Percentiles rank a stretch among this genome's conserved stretches.
Conservation (phyloP, 2,113 vertebrate genomes). For the Penelope pileata region DNA sequence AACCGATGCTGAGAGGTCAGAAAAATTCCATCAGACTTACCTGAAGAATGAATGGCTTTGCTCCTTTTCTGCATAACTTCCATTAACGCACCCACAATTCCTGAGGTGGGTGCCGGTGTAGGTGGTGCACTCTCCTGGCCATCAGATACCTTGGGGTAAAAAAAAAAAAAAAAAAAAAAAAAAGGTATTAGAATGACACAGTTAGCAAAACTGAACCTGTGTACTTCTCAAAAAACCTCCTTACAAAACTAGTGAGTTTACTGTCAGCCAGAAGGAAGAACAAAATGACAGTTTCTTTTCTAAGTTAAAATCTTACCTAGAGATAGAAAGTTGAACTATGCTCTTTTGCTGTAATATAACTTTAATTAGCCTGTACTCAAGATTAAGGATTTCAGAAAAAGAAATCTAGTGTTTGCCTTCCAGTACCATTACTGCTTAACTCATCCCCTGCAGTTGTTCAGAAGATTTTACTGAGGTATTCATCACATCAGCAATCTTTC, state of each 20-base stretch:
- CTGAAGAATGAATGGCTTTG: conserved; percentile 99
- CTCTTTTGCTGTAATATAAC: not conserved
- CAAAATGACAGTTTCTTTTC: not conserved
- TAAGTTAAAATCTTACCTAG: not conserved
- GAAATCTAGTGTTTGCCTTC: not conserved
- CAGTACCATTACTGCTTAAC: not conserved
- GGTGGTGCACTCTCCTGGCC: conserved; percentile 85
- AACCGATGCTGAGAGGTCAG: fast-evolving
- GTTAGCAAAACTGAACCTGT: not conserved
- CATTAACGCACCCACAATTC: conserved; percentile 96
- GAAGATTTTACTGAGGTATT: not conserved
- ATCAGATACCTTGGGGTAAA: conserved; percentile 84
- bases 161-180: no score
- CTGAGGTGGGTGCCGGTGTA: conserved; percentile 85
- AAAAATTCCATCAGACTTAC: conserved; percentile 62
- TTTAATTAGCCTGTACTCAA: not conserved
- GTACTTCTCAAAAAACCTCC: not conserved
- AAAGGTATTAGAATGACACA: not conserved
- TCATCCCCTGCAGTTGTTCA: not conserved
- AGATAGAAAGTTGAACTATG: not conserved
- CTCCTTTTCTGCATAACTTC: conserved; percentile 99
- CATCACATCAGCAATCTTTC: not conserved
- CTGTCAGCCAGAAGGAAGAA: not conserved
- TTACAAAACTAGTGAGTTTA: not conserved
- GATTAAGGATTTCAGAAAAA: not conserved